These are phyloP conservation scores for Leiothrix lutea DNA, from an alignment of 2,113 vertebrate genomes.

Conservation along the genomic window DNA sequence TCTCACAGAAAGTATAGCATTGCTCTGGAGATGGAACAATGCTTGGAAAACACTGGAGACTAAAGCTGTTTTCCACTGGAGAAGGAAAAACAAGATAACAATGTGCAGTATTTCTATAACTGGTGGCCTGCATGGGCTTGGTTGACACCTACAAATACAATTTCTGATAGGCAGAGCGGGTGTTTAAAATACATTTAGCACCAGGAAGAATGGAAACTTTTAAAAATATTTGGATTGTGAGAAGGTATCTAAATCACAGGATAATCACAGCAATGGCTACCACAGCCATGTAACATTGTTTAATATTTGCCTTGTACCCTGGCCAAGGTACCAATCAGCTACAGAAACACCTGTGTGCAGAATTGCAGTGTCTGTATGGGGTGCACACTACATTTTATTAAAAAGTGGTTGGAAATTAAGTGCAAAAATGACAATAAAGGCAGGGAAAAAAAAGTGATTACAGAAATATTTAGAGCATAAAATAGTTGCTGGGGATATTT, in stretches of 20 bases:
- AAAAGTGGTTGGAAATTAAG: not conserved
- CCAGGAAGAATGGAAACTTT: not conserved
- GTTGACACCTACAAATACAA: not conserved
- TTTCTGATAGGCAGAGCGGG: not conserved
- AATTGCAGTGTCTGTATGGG: not conserved
- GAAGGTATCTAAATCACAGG: not conserved
- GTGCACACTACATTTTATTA: not conserved
- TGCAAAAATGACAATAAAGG: not conserved
- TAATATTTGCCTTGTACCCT: not conserved
- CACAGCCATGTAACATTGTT: not conserved
- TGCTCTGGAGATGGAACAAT: slow-evolving; percentile 14
- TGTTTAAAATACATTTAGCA: not conserved
- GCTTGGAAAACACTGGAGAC: not conserved
- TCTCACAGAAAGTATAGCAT: slow-evolving; percentile 17
- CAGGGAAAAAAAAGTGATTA: not conserved
- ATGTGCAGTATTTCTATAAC: not conserved
- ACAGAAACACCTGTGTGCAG: not conserved
- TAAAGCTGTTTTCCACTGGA: not conserved
- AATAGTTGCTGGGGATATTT: not conserved
- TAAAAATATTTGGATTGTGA: not conserved
- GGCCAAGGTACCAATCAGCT: not conserved
- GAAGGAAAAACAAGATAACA: slow-evolving; percentile 2
- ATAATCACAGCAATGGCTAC: not conserved
- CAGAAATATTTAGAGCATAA: not conserved
- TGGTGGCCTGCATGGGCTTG: not conserved